Percentiles rank a stretch among this genome's conserved stretches.
Conservation (phyloP, 2,113 vertebrate species). For the Cyphomyrus plagiostoma region DNA sequence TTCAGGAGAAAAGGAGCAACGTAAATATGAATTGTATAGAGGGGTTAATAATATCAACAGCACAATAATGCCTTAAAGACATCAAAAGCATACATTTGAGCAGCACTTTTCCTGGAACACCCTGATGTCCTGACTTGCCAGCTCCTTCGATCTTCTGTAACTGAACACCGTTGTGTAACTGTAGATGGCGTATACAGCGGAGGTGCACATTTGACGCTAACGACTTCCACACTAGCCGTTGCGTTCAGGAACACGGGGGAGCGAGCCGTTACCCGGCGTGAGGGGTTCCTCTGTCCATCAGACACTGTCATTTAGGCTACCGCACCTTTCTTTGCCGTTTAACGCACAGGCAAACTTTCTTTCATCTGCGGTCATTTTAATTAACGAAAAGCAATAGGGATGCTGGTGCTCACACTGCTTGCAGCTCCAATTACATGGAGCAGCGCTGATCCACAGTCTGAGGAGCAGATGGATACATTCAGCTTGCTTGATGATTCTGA, state of each 20-base stretch:
- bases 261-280: constrained; percentile 28
- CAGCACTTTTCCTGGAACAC: not conserved
- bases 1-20: not conserved
- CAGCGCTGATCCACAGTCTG: not conserved
- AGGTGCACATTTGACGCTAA: constrained; percentile 44
- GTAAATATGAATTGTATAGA: not conserved
- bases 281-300: not conserved
- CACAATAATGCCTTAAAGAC: not conserved
- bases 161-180: constrained; percentile 44
- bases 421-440: not conserved
- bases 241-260: constrained; percentile 53
- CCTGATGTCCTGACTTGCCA: not conserved
- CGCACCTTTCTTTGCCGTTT: not conserved
- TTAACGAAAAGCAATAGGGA: not conserved
- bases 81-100: not conserved
- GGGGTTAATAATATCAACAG: not conserved
- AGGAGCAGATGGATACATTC: not conserved
- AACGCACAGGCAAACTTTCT: no score
- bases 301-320: not conserved
- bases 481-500: not conserved
- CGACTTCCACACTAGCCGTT: constrained; percentile 51
- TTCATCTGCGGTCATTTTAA: no score
- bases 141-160: constrained; percentile 12
- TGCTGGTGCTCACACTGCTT: not conserved
- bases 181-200: constrained; percentile 48